Evolutionary conservation across 2,888 invertebrate genomes (phyloP).

Genomic region (Heliconius ethilla): DNA sequence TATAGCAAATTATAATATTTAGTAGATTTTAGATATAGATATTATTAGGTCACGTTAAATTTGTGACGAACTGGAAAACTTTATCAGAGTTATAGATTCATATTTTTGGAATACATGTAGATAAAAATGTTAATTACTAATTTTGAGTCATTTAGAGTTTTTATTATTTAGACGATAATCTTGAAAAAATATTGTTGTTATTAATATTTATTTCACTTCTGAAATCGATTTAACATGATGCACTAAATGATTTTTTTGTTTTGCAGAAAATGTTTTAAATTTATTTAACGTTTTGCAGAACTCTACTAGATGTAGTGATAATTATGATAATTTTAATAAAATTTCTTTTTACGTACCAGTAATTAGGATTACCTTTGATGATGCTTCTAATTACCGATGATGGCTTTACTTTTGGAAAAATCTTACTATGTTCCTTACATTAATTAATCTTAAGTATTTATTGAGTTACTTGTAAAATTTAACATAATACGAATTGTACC

Average conservation of each 20-base stretch:
- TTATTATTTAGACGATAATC: conserved; percentile 6
- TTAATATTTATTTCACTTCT: not conserved
- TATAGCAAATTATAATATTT: conserved; percentile 19
- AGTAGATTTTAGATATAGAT: conserved; percentile 26
- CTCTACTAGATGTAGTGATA: not conserved
- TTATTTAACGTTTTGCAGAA: not conserved
- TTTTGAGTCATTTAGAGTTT: not conserved
- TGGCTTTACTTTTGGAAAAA: not conserved
- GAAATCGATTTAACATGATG: not conserved
- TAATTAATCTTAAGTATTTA: conserved; percentile 8
- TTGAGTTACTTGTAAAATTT: not conserved
- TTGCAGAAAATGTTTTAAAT: not conserved
- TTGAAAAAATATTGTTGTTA: not conserved
- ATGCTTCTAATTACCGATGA: not conserved
- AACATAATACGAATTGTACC: not conserved
- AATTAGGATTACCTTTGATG: not conserved
- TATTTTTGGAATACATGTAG: conserved; percentile 43
- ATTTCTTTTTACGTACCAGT: not conserved
- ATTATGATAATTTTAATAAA: not conserved
- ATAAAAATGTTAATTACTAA: conserved; percentile 7
- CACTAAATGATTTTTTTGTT: not conserved
- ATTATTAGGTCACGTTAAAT: conserved; percentile 19
- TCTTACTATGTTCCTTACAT: conserved; percentile 5
- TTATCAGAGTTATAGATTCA: conserved; percentile 41
- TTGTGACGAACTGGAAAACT: conserved; percentile 29